phyloP scores from a whole-genome alignment of 2,797 vertebrate genomes.

The Allobates femoralis region DNA sequence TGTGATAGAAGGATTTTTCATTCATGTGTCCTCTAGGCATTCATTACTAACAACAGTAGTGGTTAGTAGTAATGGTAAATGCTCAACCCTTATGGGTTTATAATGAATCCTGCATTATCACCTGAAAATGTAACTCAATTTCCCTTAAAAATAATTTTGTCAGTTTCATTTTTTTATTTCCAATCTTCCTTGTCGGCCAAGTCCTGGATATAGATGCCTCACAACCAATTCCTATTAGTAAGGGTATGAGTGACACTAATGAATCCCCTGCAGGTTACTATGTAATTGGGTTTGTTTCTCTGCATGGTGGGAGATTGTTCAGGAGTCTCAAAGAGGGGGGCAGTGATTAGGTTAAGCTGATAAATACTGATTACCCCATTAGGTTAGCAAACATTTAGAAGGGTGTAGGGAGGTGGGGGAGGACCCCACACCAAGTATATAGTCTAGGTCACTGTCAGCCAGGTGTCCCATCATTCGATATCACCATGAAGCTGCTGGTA shows the following conservation, averaged over 20 bases:
- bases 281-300: slow-evolving; percentile 65
- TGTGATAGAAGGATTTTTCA: not conserved
- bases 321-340: slow-evolving; percentile 54
- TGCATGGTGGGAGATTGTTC: slow-evolving; percentile 45
- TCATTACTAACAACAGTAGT: not conserved
- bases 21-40: not conserved
- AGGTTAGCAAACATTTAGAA: slow-evolving; percentile 69
- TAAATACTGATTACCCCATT: slow-evolving; percentile 74
- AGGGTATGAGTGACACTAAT: slow-evolving; percentile 51
- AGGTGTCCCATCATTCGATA: not conserved
- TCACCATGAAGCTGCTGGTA: slow-evolving; percentile 24
- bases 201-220: not conserved
- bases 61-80: too few relatives aligned
- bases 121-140: too few relatives aligned
- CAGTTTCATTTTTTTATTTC: not conserved
- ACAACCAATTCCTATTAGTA: slow-evolving; percentile 7
- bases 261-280: slow-evolving; percentile 45
- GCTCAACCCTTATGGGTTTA: not conserved
- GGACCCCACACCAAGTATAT: slow-evolving; percentile 59
- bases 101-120: not conserved
- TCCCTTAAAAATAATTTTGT: not conserved
- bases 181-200: not conserved
- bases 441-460: not conserved
- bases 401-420: slow-evolving; percentile 55
- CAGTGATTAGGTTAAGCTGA: slow-evolving; percentile 72